phyloP scores from a whole-genome alignment of 2,113 vertebrate species.

The Todiramphus chloris region DNA sequence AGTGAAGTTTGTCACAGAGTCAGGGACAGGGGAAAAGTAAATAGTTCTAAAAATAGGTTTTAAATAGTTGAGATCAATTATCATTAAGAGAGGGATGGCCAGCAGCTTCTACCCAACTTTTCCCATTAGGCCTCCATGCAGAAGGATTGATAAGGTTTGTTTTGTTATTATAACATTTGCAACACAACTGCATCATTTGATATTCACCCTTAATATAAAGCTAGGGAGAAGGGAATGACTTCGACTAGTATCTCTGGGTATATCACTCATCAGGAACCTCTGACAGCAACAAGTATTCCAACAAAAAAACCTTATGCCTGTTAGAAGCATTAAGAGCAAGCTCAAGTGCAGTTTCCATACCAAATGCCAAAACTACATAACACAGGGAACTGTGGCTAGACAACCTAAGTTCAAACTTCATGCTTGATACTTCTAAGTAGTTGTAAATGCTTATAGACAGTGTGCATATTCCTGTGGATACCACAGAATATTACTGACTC shows the following conservation, averaged over 20 bases:
- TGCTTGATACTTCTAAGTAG: neutral
- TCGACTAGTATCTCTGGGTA: neutral
- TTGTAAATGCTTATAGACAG: neutral
- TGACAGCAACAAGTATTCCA: neutral
- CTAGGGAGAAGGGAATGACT: neutral
- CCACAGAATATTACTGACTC: neutral
- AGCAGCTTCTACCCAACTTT: neutral
- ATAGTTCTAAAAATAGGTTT: neutral
- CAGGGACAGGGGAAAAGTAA: neutral
- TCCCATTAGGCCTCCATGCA: neutral
- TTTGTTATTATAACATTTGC: neutral
- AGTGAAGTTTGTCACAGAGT: neutral
- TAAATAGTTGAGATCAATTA: neutral
- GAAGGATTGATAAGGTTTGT: neutral
- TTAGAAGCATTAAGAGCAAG: constrained; percentile 16
- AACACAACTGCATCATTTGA: neutral
- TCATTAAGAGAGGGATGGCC: neutral
- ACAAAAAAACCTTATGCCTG: neutral
- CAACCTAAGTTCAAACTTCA: constrained; percentile 25
- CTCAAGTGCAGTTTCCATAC: constrained; percentile 30
- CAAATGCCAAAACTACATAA: constrained; percentile 46
- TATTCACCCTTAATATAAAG: neutral
- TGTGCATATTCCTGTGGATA: neutral
- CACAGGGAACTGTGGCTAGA: constrained; percentile 34
- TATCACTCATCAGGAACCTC: neutral